Base-by-base conservation (phyloP, 2,888 invertebrate genomes). In the Lepas anatifera region DNA sequence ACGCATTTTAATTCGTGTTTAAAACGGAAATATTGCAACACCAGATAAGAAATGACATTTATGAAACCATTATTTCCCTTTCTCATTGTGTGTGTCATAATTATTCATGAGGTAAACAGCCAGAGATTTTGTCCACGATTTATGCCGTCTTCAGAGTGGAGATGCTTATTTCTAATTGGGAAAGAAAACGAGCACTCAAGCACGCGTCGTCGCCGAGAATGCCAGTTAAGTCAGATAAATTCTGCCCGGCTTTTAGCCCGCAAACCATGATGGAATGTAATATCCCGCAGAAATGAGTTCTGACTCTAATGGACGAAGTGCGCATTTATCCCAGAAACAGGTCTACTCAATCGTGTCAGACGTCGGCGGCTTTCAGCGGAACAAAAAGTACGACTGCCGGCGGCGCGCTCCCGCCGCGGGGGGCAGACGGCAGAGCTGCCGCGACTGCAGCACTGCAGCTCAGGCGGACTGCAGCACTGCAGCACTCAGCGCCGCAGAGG, bases 21-120 rank as follows among this genome's bases (percentile, higher is more conserved):
- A 39, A 64, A 64, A 35, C 64, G 58, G 29, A 58, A 58, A 58
- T 58, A 58, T 16, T 58, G 58, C 32, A 58, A 58, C 58, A 58
- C 32, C 58, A 58, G 58, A 58, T 58, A 58, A 29, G 32, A 32
- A 58, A 64, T 64, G 39, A 64, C 64, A 64, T 39, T 39, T 64
- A 64, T 64, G 39, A 64, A 64, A 64, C 64, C 39, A 64, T 37
- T 32, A 58, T 58, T 58, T 58, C 58, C 58, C 58, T 58, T 32
- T 58, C 58, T 18, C 32, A 58, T 58, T 58, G 58, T 58, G 16
- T 58, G 58, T 32, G 58, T 58, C 58, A 58, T 58, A 58, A 58
- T 58, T 58, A 58, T 58, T 58, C 58, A 58, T 58, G 58, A 58
- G 58, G 58, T 58, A 58, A 58, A 58, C 58, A 58, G 11, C 58